These are phyloP conservation scores for Prorops nasuta DNA, from an alignment of 1,140 invertebrate species.

Conservation along the genomic window DNA sequence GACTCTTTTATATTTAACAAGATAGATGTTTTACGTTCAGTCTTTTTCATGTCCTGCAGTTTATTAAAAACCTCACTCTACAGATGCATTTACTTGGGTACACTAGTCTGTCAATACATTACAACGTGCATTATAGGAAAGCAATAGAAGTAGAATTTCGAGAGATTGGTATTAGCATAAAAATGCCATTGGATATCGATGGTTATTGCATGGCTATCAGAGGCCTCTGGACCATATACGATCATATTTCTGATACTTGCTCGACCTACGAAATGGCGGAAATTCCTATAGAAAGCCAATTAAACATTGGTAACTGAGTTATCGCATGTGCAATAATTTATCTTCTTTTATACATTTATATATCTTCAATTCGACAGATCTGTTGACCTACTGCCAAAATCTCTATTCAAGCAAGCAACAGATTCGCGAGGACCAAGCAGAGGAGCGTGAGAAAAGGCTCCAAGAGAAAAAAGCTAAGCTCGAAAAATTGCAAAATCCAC, in stretches of 20 bases:
- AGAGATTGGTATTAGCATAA: constrained; percentile 58
- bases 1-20: no score
- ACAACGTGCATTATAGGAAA: no score
- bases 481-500: constrained; percentile 32
- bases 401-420: constrained; percentile 24
- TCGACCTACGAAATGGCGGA: constrained; percentile 44
- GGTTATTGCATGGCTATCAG: constrained; percentile 60
- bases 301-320: constrained; percentile 30
- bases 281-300: constrained; percentile 31
- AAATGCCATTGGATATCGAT: constrained; percentile 58
- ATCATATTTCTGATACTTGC: constrained; percentile 57
- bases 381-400: constrained; percentile 27
- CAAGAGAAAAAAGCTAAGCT: constrained; percentile 38
- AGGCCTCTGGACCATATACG: constrained; percentile 62
- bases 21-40: no score
- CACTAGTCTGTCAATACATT: no score
- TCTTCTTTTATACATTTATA: no score
- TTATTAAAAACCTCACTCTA: no score
- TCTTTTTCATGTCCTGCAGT: no score
- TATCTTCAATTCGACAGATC: constrained; percentile 32
- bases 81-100: no score
- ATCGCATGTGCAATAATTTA: no score
- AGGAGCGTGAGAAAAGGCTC: constrained; percentile 30
- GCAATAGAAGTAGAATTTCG: constrained; percentile 60
- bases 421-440: constrained; percentile 35